These are phyloP conservation scores for Amblyteles armatorius DNA, from an alignment of 2,888 invertebrate genomes.

Conservation along the genomic window DNA sequence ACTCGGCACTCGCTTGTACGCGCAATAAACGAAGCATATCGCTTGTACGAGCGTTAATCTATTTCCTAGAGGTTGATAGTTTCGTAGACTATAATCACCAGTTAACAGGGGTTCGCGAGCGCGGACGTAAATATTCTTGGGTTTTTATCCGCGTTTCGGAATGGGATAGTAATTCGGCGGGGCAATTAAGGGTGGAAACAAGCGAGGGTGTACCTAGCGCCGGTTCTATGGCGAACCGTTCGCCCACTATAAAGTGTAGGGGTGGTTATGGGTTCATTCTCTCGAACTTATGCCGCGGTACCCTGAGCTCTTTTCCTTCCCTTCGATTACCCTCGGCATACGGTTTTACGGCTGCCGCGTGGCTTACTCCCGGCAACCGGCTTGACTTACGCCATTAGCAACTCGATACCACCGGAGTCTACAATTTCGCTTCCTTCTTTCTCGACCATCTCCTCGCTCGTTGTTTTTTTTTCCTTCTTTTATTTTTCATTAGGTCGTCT, in stretches of 20 bases:
- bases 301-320: conserved; percentile 73
- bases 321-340: conserved; percentile 79
- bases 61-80: neutral
- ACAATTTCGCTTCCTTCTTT: conserved; percentile 60
- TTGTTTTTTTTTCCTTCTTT: conserved; percentile 29
- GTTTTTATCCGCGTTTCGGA: conserved; percentile 69
- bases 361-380: conserved; percentile 59
- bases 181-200: conserved; percentile 76
- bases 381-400: conserved; percentile 82
- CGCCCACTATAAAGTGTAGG: conserved; percentile 39
- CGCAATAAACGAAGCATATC: neutral
- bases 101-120: conserved; percentile 49
- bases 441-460: conserved; percentile 17
- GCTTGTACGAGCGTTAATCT: neutral
- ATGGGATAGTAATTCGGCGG: conserved; percentile 75
- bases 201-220: conserved; percentile 52
- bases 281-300: conserved; percentile 36
- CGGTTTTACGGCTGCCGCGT: conserved; percentile 77
- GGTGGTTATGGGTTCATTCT: conserved; percentile 36
- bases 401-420: conserved; percentile 76
- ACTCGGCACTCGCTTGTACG: neutral
- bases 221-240: conserved; percentile 5
- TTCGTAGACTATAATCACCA: conserved; percentile 2
- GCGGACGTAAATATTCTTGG: conserved; percentile 74
- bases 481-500: conserved; percentile 27